A percentile compares a stretch with the other conserved stretches of the same genome.
Evolutionary conservation across 1,140 invertebrate genomes (phyloP).

Genomic region (Tetramorium parvispinum): DNA sequence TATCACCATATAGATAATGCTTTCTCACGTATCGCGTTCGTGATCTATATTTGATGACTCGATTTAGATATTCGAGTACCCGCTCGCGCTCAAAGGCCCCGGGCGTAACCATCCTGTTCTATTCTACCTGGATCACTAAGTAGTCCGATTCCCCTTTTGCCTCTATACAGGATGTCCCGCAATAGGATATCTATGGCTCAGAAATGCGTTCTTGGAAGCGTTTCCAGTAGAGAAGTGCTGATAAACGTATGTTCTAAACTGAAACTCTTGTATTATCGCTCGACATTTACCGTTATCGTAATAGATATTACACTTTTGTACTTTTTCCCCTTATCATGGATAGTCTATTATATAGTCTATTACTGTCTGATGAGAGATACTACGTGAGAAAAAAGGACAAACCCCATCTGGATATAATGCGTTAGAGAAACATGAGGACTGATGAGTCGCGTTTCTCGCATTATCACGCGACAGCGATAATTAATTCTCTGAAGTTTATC

Average conservation of each 20-base stretch:
- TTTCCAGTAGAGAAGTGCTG: background rate
- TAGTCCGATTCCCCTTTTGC: constrained; percentile 52
- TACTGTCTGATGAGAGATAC: background rate
- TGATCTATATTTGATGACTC: constrained; percentile 77
- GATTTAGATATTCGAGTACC: constrained; percentile 72
- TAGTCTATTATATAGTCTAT: background rate
- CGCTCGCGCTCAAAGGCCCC: constrained; percentile 55
- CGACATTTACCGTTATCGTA: constrained; percentile 3
- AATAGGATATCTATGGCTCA: constrained; percentile 46
- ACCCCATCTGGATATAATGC: background rate
- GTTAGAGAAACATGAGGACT: background rate
- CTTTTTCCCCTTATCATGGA: background rate
- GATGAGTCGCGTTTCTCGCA: constrained; percentile 22
- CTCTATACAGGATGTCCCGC: constrained; percentile 34
- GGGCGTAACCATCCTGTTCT: constrained; percentile 42
- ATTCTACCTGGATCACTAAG: constrained; percentile 51
- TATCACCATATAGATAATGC: constrained; percentile 71
- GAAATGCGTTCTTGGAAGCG: constrained; percentile 43
- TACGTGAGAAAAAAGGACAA: background rate
- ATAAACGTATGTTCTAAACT: constrained; percentile 18
- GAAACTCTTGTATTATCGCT: constrained; percentile 3
- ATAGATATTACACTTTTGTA: background rate
- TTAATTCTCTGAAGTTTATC: constrained; percentile 51
- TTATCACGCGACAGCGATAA: constrained; percentile 39
- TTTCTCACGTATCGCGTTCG: constrained; percentile 67